A percentile compares a stretch with the other conserved stretches of the same genome.
Conservation (phyloP, 2,113 vertebrate species). For the Micronycteris hirsuta region DNA sequence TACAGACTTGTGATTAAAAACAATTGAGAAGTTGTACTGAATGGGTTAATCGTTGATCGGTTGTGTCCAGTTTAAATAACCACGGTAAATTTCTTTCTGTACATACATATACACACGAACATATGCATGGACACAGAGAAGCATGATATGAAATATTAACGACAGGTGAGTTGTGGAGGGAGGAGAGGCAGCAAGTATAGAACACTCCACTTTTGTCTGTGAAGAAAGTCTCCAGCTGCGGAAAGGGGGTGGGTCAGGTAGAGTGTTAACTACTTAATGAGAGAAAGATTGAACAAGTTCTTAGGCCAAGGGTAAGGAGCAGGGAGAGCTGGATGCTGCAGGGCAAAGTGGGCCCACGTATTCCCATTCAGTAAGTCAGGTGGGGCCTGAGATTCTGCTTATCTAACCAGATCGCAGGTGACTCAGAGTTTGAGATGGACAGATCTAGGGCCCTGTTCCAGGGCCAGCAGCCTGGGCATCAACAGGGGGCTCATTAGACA, state of each 20-base stretch:
- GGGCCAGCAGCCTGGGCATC: background rate
- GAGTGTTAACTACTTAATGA: background rate
- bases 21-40: background rate
- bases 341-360: rapidly evolving
- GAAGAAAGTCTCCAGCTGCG: background rate
- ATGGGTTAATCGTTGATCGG: background rate
- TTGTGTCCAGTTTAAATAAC: background rate
- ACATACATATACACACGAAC: background rate
- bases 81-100: background rate
- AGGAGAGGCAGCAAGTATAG: background rate
- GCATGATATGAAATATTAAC: background rate
- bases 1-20: background rate
- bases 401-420: background rate
- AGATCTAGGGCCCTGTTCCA: background rate
- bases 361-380: background rate
- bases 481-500: background rate
- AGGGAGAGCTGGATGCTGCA: background rate
- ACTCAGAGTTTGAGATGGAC: background rate
- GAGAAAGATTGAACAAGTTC: background rate
- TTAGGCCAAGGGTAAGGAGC: background rate
- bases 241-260: background rate
- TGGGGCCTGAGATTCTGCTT: background rate
- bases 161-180: too few species aligned
- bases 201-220: background rate
- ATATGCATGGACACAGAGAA: background rate